phyloP scores from a whole-genome alignment of 1,140 invertebrate species.

The Aphaenogaster ashmeadi region DNA sequence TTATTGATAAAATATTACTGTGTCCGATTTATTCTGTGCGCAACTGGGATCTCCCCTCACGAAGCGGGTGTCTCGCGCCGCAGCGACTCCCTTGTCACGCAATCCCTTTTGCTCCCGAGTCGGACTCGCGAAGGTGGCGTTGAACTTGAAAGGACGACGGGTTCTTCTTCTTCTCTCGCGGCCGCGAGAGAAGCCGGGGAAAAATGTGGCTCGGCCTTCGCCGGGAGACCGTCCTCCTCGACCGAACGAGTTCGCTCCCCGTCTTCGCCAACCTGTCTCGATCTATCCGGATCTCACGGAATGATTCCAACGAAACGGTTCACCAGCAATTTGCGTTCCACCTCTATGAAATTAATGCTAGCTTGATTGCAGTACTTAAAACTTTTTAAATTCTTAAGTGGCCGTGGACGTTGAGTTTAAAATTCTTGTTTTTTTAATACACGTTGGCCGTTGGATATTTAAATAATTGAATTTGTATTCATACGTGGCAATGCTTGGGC shows the following conservation, averaged over 20 bases:
- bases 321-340: not conserved
- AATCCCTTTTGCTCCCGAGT: slow-evolving; percentile 13
- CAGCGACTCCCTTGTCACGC: slow-evolving; percentile 3
- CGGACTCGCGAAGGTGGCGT: slow-evolving; percentile 56
- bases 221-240: not conserved
- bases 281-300: not conserved
- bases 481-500: not conserved
- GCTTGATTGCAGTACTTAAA: not conserved
- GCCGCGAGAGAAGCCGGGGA: slow-evolving; percentile 18
- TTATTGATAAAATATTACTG: too few species aligned
- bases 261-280: not conserved
- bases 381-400: not conserved
- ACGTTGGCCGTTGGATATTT: not conserved
- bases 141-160: slow-evolving; percentile 74
- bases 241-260: slow-evolving; percentile 1
- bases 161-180: slow-evolving; percentile 59
- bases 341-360: not conserved
- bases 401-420: not conserved
- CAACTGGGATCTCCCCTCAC: too few species aligned
- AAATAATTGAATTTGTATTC: not conserved
- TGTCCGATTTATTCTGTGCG: too few species aligned
- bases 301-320: not conserved
- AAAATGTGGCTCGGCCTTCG: slow-evolving; percentile 44
- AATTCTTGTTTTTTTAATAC: not conserved
- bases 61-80: not conserved